These are phyloP conservation scores for Euleptes europaea DNA, from an alignment of 2,113 vertebrate species.

Conservation along the genomic window DNA sequence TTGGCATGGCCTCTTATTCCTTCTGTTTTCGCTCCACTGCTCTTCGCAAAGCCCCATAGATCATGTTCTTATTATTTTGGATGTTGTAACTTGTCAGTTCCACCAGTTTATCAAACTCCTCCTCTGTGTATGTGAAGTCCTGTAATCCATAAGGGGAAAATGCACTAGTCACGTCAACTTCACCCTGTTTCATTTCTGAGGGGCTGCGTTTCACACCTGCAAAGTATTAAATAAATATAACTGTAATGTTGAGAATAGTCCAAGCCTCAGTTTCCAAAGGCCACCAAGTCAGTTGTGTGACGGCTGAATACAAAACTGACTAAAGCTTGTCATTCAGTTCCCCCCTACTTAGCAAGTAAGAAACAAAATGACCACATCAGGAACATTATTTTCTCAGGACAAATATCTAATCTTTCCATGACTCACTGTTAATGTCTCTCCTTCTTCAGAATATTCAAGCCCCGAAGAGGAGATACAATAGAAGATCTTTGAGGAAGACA, in stretches of 20 bases:
- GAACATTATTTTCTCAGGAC: too few relatives aligned
- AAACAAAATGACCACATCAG: background rate
- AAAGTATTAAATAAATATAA: background rate
- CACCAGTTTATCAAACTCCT: constrained; percentile 77
- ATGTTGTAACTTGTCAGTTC: constrained; percentile 79
- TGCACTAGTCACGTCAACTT: constrained; percentile 72
- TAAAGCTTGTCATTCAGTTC: background rate
- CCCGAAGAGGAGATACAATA: background rate
- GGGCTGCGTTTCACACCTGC: constrained; percentile 70
- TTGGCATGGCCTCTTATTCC: background rate
- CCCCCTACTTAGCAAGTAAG: background rate
- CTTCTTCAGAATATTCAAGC: background rate
- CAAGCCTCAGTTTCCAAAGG: background rate
- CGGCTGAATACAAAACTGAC: too few relatives aligned
- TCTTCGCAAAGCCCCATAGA: constrained; percentile 70
- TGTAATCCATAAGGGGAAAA: constrained; percentile 75
- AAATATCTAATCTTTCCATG: accelerated
- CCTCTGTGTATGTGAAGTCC: constrained; percentile 74
- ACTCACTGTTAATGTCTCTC: constrained; percentile 1
- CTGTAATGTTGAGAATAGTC: background rate
- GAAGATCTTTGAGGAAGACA: background rate
- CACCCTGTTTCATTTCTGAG: constrained; percentile 66
- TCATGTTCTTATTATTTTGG: constrained; percentile 70
- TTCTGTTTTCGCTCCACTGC: constrained; percentile 51
- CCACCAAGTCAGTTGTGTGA: too few relatives aligned